Evolutionary conservation across 2,113 vertebrate genomes (phyloP).

Genomic region (Thalassarche chlororhynchos): DNA sequence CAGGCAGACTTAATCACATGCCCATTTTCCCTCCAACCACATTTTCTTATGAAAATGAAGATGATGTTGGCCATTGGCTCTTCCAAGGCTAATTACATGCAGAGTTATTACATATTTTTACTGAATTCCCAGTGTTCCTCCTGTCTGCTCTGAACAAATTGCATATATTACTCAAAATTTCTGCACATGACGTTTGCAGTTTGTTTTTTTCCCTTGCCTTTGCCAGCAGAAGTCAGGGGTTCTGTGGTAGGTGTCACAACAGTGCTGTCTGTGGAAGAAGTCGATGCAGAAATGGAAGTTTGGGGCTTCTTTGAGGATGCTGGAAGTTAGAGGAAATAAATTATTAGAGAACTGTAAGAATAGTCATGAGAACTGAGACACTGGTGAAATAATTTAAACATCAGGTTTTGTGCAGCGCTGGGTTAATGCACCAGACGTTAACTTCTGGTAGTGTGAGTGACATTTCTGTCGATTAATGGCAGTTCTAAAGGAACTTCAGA

Average conservation of each 20-base stretch:
- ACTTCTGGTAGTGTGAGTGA: background rate
- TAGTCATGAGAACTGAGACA: background rate
- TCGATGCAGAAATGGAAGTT: background rate
- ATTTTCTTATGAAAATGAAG: background rate
- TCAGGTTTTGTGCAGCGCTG: background rate
- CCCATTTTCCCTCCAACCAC: background rate
- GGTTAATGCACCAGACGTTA: background rate
- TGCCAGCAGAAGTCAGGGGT: background rate
- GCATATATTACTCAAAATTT: background rate
- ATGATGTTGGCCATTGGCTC: background rate
- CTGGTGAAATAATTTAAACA: background rate
- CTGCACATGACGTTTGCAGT: rapidly evolving
- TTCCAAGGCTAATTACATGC: background rate
- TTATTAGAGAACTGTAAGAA: background rate
- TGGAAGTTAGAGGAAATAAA: background rate
- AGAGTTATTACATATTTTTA: background rate
- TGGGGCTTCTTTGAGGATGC: background rate
- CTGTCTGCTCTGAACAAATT: background rate
- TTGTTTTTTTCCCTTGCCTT: background rate
- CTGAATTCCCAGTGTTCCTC: background rate
- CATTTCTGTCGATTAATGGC: background rate
- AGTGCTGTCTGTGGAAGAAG: background rate
- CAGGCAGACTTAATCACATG: background rate
- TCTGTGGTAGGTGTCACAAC: background rate
- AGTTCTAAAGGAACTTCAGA: background rate